Evolutionary conservation across 64 coral and sea anemone genomes (phyloP), one percentile per base, ranked within the genome.

Genomic region (Montipora sp.): DNA sequence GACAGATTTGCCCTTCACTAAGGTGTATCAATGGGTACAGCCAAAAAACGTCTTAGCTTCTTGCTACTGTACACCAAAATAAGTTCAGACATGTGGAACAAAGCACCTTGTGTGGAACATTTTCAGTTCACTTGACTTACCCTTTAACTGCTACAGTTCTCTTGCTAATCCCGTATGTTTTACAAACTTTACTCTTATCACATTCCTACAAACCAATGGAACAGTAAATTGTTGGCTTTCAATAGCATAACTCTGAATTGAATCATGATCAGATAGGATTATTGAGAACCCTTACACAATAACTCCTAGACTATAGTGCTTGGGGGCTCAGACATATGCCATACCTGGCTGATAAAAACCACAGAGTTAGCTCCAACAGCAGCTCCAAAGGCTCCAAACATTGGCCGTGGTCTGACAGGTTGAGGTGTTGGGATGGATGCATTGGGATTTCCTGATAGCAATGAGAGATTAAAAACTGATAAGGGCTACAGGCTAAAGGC

Each of bases 341-440:
- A 83, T 47, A 92, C 94, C 94, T 92, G 83, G 48, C 94, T 95
- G 9, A 95, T 81, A 67, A 95, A 95, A 9, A 95, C 84, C 48
- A 95, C 50, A 12, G 94, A 95, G 76, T 95, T 95, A 3, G 75
- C 22, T 19, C 94, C 94, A 88, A 95, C 89, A 66, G 94, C 75
- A 90, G 45, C 90, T 36, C 94, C 94, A 75, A 95, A 95, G 15
- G 94, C 94, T 10, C 94, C 94, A 95, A 95, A 95, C 94, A 95
- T 95, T 2, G 94, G 94, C 16, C 94, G 75, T 72, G 89, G 94
- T 77, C 84, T 91, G 10, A 95, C 94, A 27, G 94, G 94, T 59
- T 95, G 89, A 1, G 94, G 94, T 8, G 94, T 95, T 65, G 94
- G 94, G 79, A 95, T 95, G 10, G 94, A 95, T 18, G 94, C 89